phyloP scores from a whole-genome alignment of 2,888 invertebrate species.

The Lasioglossum zephyrum region DNA sequence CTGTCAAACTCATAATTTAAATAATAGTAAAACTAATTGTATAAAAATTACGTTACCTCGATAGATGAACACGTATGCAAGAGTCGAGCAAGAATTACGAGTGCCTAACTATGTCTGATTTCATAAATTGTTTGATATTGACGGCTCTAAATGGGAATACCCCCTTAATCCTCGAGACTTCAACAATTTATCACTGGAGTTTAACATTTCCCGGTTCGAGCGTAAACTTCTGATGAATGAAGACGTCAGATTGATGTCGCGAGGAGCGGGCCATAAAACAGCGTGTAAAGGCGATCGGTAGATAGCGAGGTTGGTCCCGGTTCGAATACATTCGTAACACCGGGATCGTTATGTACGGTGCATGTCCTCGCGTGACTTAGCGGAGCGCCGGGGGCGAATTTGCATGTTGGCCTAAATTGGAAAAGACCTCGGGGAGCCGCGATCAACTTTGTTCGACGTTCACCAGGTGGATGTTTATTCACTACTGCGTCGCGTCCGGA shows the following conservation, averaged over 20 bases:
- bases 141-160: neutral
- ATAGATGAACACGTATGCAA: neutral
- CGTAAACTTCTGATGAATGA: constrained; percentile 15
- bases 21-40: neutral
- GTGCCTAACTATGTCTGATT: neutral
- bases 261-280: neutral
- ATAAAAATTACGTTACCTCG: neutral
- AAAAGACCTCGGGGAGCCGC: constrained; percentile 28
- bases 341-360: constrained; percentile 33
- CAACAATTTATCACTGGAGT: neutral
- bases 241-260: constrained; percentile 30
- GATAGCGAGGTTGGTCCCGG: constrained; percentile 25
- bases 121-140: neutral
- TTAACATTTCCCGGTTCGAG: neutral
- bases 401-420: constrained; percentile 57
- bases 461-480: constrained; percentile 41
- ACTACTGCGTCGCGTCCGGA: constrained; percentile 8
- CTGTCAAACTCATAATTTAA: neutral
- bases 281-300: constrained; percentile 18
- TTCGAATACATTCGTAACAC: constrained; percentile 16
- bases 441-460: constrained; percentile 32
- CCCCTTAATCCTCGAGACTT: neutral
- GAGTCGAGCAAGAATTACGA: neutral
- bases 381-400: constrained; percentile 36
- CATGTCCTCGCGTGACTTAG: constrained; percentile 47